phyloP scores from a whole-genome alignment of 2,888 invertebrate species.

The Drosophila limbata region DNA sequence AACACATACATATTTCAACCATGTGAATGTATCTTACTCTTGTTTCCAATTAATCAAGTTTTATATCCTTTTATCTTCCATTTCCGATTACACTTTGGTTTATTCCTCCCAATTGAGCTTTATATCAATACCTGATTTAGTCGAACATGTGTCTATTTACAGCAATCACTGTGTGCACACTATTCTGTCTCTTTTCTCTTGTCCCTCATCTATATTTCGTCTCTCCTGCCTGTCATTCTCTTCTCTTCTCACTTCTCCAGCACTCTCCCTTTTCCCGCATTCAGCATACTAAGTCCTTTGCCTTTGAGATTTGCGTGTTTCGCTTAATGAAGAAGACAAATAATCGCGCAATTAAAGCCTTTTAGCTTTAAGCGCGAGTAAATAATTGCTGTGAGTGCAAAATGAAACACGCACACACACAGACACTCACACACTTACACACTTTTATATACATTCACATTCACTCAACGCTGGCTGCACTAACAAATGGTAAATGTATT shows the following conservation, averaged over 20 bases:
- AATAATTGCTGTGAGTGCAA: slow-evolving; percentile 82
- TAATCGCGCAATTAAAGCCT: slow-evolving; percentile 84
- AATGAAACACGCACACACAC: slow-evolving; percentile 55
- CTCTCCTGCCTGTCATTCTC: slow-evolving; percentile 12
- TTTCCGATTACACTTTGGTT: not conserved
- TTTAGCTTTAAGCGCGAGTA: slow-evolving; percentile 83
- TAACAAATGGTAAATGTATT: slow-evolving; percentile 81
- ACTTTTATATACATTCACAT: slow-evolving; percentile 26
- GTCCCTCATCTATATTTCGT: slow-evolving; percentile 13
- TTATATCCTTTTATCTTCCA: not conserved
- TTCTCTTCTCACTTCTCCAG: not conserved
- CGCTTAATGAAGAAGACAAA: slow-evolving; percentile 84
- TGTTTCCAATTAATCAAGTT: not conserved
- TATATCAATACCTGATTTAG: not conserved
- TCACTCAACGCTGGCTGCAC: slow-evolving; percentile 58
- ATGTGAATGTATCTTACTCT: not conserved
- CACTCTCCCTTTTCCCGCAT: not conserved
- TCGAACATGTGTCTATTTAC: slow-evolving; percentile 44
- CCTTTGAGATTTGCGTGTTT: slow-evolving; percentile 83
- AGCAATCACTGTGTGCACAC: slow-evolving; percentile 56
- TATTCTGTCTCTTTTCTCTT: too few relatives aligned
- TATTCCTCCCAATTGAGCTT: not conserved
- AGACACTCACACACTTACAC: slow-evolving; percentile 18
- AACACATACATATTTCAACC: not conserved
- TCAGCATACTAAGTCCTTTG: slow-evolving; percentile 36